Conservation (phyloP, 1,140 invertebrate genomes). For the Atta colombica region DNA sequence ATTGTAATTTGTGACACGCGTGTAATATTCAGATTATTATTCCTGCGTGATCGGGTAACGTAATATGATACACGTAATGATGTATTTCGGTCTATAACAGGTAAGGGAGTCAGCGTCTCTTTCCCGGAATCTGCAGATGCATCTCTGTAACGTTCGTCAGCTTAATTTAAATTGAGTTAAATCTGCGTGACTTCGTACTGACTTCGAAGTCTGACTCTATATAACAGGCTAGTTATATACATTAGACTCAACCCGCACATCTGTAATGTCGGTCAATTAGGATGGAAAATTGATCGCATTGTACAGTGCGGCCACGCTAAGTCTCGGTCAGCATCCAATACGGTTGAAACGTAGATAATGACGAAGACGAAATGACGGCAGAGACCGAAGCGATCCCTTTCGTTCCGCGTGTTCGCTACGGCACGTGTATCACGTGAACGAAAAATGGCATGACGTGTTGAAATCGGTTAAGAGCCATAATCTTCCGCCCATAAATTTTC, state of each 20-base stretch:
- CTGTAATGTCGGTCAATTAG: conserved; percentile 44
- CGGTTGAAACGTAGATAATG: conserved; percentile 21
- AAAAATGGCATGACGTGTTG: conserved; percentile 22
- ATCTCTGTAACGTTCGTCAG: not conserved
- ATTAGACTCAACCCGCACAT: not conserved
- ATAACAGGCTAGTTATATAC: not conserved
- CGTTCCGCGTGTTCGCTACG: conserved; percentile 41
- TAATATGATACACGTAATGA: conserved; percentile 24
- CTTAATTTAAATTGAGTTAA: not conserved
- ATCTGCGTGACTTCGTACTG: conserved; percentile 22
- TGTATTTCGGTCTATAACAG: conserved; percentile 21
- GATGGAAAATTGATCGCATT: conserved; percentile 30
- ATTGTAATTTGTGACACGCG: not conserved
- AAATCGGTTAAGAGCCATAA: not conserved
- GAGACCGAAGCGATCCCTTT: conserved; percentile 25
- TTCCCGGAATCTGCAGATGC: conserved; percentile 16
- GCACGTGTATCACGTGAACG: conserved; percentile 6
- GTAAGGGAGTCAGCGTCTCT: conserved; percentile 13
- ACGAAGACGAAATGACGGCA: conserved; percentile 12
- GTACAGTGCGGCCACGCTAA: not conserved
- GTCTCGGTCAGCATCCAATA: conserved; percentile 43
- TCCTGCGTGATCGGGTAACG: not conserved
- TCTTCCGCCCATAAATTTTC: not conserved
- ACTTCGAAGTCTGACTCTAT: not conserved
- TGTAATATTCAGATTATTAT: not conserved